phyloP scores from a whole-genome alignment of 2,888 invertebrate genomes.

The Incurvaria masculella region DNA sequence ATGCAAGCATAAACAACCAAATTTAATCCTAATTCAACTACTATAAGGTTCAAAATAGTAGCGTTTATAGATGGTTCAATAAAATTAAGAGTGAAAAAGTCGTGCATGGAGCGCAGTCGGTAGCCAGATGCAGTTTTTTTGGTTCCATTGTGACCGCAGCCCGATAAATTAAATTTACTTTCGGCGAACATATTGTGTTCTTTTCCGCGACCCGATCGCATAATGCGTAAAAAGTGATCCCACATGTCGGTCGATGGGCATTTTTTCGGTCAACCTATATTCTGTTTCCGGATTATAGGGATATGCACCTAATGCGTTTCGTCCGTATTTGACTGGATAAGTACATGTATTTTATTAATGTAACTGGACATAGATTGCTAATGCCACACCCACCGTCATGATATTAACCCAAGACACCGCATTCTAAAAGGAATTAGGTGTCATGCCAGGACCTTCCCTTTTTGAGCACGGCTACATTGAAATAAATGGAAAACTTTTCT shows the following conservation, averaged over 20 bases:
- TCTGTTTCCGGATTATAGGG: neutral
- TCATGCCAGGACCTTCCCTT: no score
- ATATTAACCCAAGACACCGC: no score
- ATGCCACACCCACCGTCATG: no score
- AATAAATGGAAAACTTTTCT: no score
- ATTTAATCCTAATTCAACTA: neutral
- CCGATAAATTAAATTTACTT: neutral
- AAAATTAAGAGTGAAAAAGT: neutral
- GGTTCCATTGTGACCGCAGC: neutral
- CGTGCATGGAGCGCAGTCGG: neutral
- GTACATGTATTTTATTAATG: no score
- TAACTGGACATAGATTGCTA: no score
- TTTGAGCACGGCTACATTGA: no score
- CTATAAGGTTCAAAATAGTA: neutral
- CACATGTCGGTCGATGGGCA: neutral
- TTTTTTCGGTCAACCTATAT: neutral
- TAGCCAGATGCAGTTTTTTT: neutral
- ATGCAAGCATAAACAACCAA: neutral
- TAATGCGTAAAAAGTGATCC: neutral
- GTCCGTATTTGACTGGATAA: no score
- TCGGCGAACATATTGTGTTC: neutral
- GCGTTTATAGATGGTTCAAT: neutral
- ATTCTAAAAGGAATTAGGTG: no score
- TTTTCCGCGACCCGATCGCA: no score
- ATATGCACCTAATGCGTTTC: no score